Evolutionary conservation across 2,888 invertebrate genomes (phyloP).

Genomic region (Formica aserva): DNA sequence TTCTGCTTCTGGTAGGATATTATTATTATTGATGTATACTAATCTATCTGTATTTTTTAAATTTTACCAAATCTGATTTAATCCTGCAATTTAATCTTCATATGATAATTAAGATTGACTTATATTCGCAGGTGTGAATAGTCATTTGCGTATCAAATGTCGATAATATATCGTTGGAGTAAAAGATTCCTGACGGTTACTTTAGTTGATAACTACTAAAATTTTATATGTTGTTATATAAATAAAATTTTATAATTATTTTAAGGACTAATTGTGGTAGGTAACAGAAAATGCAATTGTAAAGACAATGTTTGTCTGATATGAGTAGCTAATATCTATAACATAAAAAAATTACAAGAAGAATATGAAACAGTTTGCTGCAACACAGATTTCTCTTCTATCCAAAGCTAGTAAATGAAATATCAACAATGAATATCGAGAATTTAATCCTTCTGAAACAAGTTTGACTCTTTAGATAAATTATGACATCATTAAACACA

Average conservation of each 20-base stretch:
- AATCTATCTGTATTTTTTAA: background rate
- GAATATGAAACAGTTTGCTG: background rate
- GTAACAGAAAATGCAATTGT: background rate
- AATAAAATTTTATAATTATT: background rate
- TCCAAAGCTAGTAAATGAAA: background rate
- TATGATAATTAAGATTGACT: background rate
- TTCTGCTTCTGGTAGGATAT: background rate
- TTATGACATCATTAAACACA: background rate
- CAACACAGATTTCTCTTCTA: background rate
- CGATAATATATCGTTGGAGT: slow-evolving; percentile 21
- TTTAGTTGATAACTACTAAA: background rate
- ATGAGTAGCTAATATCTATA: background rate
- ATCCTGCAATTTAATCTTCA: background rate
- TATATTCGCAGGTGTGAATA: background rate
- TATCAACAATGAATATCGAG: background rate
- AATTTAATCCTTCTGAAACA: background rate
- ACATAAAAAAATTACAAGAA: background rate
- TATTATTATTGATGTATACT: background rate
- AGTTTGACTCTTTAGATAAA: background rate
- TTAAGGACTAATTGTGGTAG: background rate
- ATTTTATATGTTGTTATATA: background rate
- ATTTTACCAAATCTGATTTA: background rate
- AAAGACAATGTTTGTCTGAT: background rate
- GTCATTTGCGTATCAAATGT: background rate
- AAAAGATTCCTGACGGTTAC: background rate